phyloP scores from a whole-genome alignment of 2,888 invertebrate genomes.

The Mayetiola destructor region DNA sequence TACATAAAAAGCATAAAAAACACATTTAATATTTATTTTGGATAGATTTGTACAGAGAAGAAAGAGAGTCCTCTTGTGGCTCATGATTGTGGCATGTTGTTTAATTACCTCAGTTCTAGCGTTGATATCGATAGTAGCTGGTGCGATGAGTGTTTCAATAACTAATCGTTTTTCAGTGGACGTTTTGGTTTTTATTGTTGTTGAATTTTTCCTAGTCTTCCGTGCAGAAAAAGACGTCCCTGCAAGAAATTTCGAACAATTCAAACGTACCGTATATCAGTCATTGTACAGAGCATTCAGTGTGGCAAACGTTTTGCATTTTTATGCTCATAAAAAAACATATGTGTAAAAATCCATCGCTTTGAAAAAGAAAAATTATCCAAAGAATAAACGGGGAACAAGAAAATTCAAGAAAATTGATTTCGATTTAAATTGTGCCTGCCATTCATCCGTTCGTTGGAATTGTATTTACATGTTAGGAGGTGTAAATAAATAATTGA shows the following conservation, averaged over 20 bases:
- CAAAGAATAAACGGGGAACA: no score
- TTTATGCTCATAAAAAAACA: background rate
- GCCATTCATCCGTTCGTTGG: background rate
- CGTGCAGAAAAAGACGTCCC: conserved; percentile 65
- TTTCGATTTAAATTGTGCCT: no score
- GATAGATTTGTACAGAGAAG: no score
- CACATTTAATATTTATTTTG: no score
- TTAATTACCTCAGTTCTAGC: conserved; percentile 3
- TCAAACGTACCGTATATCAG: no score
- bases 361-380: background rate
- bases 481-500: background rate
- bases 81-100: background rate
- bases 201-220: conserved; percentile 65
- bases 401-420: background rate
- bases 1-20: no score
- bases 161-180: conserved; percentile 61
- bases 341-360: background rate
- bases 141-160: conserved; percentile 56
- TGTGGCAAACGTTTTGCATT: conserved; percentile 19
- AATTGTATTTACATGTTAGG: background rate
- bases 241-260: conserved; percentile 24
- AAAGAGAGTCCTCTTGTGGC: no score
- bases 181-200: conserved; percentile 59
- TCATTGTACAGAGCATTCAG: no score
- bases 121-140: conserved; percentile 33